These are phyloP conservation scores for Gymnocypris eckloni DNA, from an alignment of 2,797 vertebrate genomes.

Conservation along the genomic window DNA sequence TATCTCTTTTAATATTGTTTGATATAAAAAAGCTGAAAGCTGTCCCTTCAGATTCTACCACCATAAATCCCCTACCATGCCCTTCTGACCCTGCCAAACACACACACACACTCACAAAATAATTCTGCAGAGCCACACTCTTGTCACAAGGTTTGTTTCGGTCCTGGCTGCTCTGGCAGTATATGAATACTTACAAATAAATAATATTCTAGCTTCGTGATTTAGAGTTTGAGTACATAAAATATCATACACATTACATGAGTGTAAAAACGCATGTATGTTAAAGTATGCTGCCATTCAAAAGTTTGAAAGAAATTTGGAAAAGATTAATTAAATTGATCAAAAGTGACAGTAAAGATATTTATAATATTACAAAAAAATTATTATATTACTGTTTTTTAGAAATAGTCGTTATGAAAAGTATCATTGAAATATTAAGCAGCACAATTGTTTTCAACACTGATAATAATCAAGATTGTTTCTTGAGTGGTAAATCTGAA, in stretches of 20 bases:
- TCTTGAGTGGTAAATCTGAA: too few relatives aligned
- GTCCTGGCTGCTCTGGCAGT: not conserved
- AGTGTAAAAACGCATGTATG: not conserved
- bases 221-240: not conserved
- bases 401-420: too few relatives aligned
- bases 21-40: constrained; percentile 52
- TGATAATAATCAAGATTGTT: too few relatives aligned
- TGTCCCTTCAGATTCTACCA: constrained; percentile 36
- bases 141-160: constrained; percentile 6
- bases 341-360: not conserved
- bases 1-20: constrained; percentile 53
- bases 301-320: not conserved
- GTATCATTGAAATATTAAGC: too few relatives aligned
- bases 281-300: not conserved
- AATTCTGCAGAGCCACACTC: constrained; percentile 22
- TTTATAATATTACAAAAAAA: not conserved
- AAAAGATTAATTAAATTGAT: not conserved
- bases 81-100: constrained; percentile 19
- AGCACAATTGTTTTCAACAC: too few relatives aligned
- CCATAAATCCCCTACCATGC: constrained; percentile 46
- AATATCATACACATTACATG: not conserved
- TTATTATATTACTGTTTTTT: not conserved
- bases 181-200: not conserved
- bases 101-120: constrained; percentile 6
- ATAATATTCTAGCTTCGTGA: not conserved